Percentiles rank a stretch among this genome's conserved stretches.
These are phyloP conservation scores for Trematomus loennbergii DNA, from an alignment of 2,113 vertebrate genomes.

Conservation along the genomic window DNA sequence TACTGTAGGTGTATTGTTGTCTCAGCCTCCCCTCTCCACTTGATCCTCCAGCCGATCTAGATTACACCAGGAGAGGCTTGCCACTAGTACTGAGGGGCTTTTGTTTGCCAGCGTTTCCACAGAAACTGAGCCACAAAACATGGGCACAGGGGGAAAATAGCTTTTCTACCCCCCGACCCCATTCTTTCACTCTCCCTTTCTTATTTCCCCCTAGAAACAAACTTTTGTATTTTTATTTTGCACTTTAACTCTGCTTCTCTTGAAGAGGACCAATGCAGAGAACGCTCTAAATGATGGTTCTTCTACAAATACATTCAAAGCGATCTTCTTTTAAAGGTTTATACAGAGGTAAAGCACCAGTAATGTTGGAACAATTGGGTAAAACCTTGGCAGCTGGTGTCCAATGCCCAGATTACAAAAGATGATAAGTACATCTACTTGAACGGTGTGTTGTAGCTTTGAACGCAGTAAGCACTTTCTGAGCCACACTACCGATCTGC, in stretches of 20 bases:
- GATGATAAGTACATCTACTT: constrained; percentile 46
- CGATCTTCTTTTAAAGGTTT: neutral
- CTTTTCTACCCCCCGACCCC: constrained; percentile 53
- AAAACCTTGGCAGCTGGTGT: constrained; percentile 12
- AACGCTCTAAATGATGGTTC: constrained; percentile 36
- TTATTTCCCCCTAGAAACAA: constrained; percentile 48
- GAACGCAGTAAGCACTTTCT: constrained; percentile 37
- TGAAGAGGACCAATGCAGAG: constrained; percentile 37
- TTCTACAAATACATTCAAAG: constrained; percentile 2
- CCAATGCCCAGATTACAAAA: constrained; percentile 24
- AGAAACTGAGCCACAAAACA: constrained; percentile 78
- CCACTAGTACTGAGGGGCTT: constrained; percentile 79
- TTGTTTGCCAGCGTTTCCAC: constrained; percentile 84
- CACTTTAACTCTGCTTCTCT: constrained; percentile 24
- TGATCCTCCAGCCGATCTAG: constrained; percentile 76
- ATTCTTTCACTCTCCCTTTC: constrained; percentile 47
- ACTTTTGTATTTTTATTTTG: constrained; percentile 47
- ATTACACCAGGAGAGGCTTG: constrained; percentile 76
- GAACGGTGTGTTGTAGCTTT: constrained; percentile 50
- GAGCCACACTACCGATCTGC: constrained; percentile 51
- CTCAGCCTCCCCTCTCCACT: constrained; percentile 54
- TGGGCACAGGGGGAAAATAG: constrained; percentile 69
- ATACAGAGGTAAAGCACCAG: neutral
- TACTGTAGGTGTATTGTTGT: constrained; percentile 59
- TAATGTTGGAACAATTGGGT: neutral